Evolutionary conservation across 2,113 vertebrate species (phyloP).

Genomic region (Tichodroma muraria): DNA sequence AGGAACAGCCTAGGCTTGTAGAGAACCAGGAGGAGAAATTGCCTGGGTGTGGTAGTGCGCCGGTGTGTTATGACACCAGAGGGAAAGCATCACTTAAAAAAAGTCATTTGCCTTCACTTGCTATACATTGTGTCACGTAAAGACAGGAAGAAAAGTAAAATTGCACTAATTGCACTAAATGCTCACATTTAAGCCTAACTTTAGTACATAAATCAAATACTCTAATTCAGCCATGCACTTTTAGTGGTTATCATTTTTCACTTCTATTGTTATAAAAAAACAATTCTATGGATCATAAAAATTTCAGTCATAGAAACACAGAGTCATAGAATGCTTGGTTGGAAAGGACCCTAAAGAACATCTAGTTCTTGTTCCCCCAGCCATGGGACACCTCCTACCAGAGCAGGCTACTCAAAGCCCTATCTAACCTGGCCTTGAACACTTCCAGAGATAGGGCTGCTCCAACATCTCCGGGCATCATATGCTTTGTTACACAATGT

Average conservation of each 20-base stretch:
- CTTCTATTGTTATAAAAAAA: not conserved
- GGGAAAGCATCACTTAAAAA: not conserved
- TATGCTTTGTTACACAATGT: not conserved
- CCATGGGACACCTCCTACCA: not conserved
- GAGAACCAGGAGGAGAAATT: not conserved
- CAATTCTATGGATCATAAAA: not conserved
- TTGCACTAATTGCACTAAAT: not conserved
- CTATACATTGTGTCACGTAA: fast-evolving
- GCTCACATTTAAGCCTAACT: not conserved
- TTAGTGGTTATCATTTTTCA: not conserved
- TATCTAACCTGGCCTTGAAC: not conserved
- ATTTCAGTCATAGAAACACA: not conserved
- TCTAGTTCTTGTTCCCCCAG: not conserved
- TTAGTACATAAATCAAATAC: not conserved
- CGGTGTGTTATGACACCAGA: not conserved
- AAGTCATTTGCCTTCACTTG: not conserved
- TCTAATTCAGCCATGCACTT: not conserved
- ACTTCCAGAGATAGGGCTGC: too few species aligned
- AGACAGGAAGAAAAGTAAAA: not conserved
- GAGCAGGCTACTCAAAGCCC: not conserved
- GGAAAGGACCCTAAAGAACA: not conserved
- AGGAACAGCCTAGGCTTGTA: not conserved
- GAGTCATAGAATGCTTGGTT: not conserved
- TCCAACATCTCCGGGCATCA: not conserved
- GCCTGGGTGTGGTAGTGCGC: not conserved